A percentile compares a stretch with the other conserved stretches of the same genome.
Conservation (phyloP, 2,113 vertebrate genomes). For the Dermatemys mawii region DNA sequence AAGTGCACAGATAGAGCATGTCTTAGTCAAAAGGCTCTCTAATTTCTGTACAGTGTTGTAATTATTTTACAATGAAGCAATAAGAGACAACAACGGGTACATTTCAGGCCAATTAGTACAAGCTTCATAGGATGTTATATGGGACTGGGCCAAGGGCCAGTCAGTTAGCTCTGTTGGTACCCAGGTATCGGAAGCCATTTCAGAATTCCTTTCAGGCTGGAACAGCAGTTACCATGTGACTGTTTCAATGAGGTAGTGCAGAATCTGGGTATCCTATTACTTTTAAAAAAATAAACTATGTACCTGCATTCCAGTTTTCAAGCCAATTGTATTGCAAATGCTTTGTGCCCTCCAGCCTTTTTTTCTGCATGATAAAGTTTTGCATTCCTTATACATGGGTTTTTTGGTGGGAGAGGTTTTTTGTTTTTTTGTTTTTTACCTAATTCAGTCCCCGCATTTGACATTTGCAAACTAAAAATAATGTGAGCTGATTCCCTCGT, state of each 20-base stretch:
- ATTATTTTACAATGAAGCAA: background rate
- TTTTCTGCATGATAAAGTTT: constrained; percentile 1
- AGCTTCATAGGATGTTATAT: background rate
- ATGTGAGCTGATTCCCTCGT: constrained; percentile 46
- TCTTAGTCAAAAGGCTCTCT: fast-evolving
- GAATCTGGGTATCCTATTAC: background rate
- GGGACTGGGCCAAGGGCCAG: background rate
- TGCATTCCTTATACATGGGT: background rate
- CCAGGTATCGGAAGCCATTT: background rate
- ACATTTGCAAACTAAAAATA: constrained; percentile 50
- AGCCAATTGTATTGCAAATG: background rate
- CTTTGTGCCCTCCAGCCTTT: background rate
- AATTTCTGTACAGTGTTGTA: background rate
- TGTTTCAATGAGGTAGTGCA: background rate
- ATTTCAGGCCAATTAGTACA: background rate
- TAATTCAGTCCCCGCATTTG: constrained; percentile 47
- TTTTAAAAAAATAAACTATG: background rate
- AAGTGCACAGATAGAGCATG: background rate
- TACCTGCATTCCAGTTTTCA: background rate
- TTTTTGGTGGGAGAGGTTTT: background rate
- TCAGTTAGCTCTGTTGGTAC: background rate
- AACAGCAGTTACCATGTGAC: background rate
- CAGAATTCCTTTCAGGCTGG: background rate
- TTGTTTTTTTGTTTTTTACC: background rate
- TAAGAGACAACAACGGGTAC: background rate